Percentiles rank a stretch among this genome's conserved stretches.
These are phyloP conservation scores for Agrilus biguttatus DNA, from an alignment of 2,888 invertebrate genomes.

Conservation along the genomic window DNA sequence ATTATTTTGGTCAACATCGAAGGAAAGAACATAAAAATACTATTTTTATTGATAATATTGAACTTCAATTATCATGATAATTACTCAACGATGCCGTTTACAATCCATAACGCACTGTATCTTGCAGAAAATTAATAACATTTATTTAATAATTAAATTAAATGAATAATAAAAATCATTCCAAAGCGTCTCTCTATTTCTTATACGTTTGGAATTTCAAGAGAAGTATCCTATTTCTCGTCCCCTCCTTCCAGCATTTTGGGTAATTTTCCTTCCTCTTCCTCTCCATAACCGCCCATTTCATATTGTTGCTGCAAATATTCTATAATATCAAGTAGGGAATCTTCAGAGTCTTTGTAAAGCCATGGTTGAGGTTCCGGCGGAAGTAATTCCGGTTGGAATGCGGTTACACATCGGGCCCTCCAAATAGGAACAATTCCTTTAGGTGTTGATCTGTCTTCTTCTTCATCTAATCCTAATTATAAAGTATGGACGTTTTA, in stretches of 20 bases:
- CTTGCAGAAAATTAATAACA: no score
- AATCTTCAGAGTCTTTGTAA: slow-evolving; percentile 46
- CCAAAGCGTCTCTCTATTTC: no score
- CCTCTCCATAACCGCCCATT: slow-evolving; percentile 23
- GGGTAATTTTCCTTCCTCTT: slow-evolving; percentile 22
- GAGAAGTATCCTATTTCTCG: no score
- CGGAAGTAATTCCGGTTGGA: slow-evolving; percentile 53
- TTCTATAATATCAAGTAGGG: slow-evolving; percentile 33
- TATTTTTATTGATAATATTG: background rate
- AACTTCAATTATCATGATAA: no score
- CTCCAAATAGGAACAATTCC: slow-evolving; percentile 47
- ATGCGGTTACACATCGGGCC: slow-evolving; percentile 50
- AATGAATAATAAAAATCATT: no score
- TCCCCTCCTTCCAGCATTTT: no score
- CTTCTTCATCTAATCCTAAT: slow-evolving; percentile 14
- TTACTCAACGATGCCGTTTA: no score
- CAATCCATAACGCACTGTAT: no score
- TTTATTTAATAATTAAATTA: no score
- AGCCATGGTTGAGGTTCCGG: slow-evolving; percentile 53
- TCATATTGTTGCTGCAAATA: slow-evolving; percentile 35
- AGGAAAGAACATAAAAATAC: background rate
- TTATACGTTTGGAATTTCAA: no score
- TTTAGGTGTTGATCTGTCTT: slow-evolving; percentile 20
- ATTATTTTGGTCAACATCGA: background rate
- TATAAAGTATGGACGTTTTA: background rate